Evolutionary conservation across 2,797 vertebrate species (phyloP), one percentile per base, ranked within the genome.

Genomic region (Sparus aurata): DNA sequence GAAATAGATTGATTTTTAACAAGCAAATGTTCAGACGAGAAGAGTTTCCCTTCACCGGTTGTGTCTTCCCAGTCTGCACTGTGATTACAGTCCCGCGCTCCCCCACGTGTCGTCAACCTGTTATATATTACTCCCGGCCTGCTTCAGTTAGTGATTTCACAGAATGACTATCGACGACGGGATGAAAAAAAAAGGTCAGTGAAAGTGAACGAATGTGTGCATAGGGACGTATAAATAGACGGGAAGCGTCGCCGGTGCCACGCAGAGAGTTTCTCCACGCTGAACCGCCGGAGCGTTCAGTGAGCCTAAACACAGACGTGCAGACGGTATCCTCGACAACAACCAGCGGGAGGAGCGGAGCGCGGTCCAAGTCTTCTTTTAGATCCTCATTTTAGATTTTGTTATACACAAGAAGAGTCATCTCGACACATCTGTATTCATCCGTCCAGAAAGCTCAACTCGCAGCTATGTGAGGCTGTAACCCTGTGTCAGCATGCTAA

Each of bases 31-130:
- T 45, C 13, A 20, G 52, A 41, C 41, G 46, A 49, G 5, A 65
- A 20, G 9, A 47, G 5, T 6, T 12, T 22, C 8, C 5, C 34
- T 11, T 61, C 16, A 27, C 34, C 25, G 30, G 12, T 20, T 20
- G 7, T n/a, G 30, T 47, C 46, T 71, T 52, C 23, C 45, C 22
- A 62, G 59, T 49, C 25, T 69, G 49, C 27, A 60, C 22, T 22
- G 53, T 59, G 34, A 58, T 61, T 69, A 63, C 23, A 58, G 43
- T 54, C 10, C 18, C 73, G 15, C 43, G 76, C 38, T 55, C 15
- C n/a, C 25, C 17, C 5, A 52, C 9, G 49, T 46, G 10, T 53
- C 69, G 47, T 73, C n/a, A 59, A 18, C 46, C 22, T 52, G 63
- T 46, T 50, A 45, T 34, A 50, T 18, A 27, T 58, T 71, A 60